Percentiles rank a stretch among this genome's conserved stretches.
Conservation (phyloP, 2,888 invertebrate species). For the Drymonia ruficornis region DNA sequence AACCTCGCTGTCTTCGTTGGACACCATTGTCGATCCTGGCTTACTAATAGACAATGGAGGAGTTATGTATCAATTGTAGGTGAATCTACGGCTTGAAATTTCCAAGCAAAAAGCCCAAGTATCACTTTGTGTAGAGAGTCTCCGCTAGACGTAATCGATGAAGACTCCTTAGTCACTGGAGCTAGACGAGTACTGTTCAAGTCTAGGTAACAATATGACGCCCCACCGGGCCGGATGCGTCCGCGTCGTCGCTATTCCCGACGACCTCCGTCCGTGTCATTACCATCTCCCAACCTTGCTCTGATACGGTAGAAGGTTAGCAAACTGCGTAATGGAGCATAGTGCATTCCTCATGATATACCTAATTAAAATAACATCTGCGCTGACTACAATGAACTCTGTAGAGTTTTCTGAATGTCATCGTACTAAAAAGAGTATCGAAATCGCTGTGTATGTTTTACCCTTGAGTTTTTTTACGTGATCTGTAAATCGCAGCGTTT, state of each 20-base stretch:
- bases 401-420: neutral
- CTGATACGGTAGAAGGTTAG: conserved; percentile 1
- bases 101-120: too few species aligned
- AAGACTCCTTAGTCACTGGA: too few species aligned
- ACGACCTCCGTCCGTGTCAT: conserved; percentile 1
- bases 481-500: conserved; percentile 12
- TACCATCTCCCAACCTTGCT: neutral
- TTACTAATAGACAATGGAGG: too few species aligned
- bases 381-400: neutral
- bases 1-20: too few species aligned
- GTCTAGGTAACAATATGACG: neutral
- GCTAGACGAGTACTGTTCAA: neutral
- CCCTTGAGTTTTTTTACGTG: neutral
- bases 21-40: too few species aligned
- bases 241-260: neutral
- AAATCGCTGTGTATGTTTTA: neutral
- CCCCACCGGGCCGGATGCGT: neutral
- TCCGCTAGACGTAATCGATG: too few species aligned
- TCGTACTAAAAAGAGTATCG: neutral
- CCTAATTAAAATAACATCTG: neutral
- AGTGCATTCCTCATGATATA: neutral
- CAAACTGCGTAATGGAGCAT: neutral
- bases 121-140: too few species aligned
- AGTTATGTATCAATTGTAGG: too few species aligned
- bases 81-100: too few species aligned